A percentile compares a stretch with the other conserved stretches of the same genome.
phyloP scores from a whole-genome alignment of 2,888 invertebrate species.

The Salticus scenicus region DNA sequence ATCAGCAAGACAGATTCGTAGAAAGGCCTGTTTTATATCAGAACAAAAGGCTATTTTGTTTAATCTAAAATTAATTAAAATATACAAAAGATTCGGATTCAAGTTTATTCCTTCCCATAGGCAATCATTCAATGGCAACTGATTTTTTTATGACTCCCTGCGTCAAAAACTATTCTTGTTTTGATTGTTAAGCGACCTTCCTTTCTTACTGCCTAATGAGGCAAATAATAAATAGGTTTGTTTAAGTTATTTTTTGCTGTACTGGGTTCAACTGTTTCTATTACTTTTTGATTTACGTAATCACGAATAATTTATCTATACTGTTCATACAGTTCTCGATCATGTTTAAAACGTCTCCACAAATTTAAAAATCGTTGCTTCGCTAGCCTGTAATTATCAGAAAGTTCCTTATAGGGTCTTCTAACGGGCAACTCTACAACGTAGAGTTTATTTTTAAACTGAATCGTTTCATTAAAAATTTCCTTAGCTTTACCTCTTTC shows the following conservation, averaged over 20 bases:
- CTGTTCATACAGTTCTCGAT: not conserved
- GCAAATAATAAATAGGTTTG: no score
- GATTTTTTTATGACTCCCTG: slow-evolving; percentile 16
- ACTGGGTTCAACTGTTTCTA: no score
- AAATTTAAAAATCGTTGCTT: not conserved
- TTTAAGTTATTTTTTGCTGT: no score
- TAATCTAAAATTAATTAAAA: no score
- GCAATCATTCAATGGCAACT: slow-evolving; percentile 18
- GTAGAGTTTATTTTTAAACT: not conserved
- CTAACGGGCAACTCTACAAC: not conserved
- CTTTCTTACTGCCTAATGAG: not conserved
- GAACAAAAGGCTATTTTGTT: no score
- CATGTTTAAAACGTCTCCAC: no score
- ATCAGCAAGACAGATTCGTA: no score
- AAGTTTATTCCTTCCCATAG: not conserved
- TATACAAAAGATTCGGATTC: no score
- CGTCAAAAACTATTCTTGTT: slow-evolving; percentile 24
- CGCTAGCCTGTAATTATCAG: not conserved
- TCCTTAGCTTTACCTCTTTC: no score
- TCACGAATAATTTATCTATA: slow-evolving; percentile 1
- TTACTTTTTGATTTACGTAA: no score
- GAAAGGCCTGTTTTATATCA: no score
- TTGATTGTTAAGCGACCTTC: not conserved
- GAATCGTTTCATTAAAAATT: slow-evolving; percentile 13
- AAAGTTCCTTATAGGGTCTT: not conserved